Percentiles rank a stretch among this genome's conserved stretches.
Evolutionary conservation across 2,797 vertebrate genomes (phyloP).

Genomic region (Parotocinclus haroldoi): DNA sequence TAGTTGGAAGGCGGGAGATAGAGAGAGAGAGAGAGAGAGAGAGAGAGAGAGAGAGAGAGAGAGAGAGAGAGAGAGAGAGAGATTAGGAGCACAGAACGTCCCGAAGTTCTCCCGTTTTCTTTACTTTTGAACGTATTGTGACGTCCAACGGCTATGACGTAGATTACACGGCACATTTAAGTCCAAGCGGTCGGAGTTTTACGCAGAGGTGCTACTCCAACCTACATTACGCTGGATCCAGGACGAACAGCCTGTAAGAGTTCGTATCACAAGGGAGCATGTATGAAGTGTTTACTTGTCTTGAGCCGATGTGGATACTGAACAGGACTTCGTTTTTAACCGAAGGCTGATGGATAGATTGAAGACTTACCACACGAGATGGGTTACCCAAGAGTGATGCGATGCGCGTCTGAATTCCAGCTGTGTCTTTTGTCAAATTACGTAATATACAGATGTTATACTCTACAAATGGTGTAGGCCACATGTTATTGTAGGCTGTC

Average conservation of each 20-base stretch:
- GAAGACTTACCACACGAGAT: too few species aligned
- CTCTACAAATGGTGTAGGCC: neutral
- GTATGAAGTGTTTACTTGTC: neutral
- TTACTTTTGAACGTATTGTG: neutral
- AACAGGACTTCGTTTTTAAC: neutral
- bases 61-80: too few species aligned
- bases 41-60: too few species aligned
- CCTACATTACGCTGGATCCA: neutral
- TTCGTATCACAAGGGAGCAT: too few species aligned
- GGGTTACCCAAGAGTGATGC: neutral
- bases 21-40: too few species aligned
- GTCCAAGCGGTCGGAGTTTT: conserved; percentile 13
- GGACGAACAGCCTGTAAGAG: too few species aligned
- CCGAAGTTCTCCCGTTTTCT: too few species aligned
- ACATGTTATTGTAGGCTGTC: neutral
- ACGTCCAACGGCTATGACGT: conserved; percentile 58
- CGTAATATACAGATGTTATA: too few species aligned
- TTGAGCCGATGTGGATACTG: neutral
- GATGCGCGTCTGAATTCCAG: neutral
- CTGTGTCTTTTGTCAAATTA: too few species aligned
- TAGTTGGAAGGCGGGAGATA: too few species aligned
- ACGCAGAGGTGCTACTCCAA: conserved; percentile 13
- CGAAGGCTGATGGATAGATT: neutral
- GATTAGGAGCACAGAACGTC: too few species aligned
- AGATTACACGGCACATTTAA: conserved; percentile 23